A percentile compares a stretch with the other conserved stretches of the same genome.
Evolutionary conservation across 2,797 vertebrate genomes (phyloP).

Genomic region (Pagetopsis macropterus): DNA sequence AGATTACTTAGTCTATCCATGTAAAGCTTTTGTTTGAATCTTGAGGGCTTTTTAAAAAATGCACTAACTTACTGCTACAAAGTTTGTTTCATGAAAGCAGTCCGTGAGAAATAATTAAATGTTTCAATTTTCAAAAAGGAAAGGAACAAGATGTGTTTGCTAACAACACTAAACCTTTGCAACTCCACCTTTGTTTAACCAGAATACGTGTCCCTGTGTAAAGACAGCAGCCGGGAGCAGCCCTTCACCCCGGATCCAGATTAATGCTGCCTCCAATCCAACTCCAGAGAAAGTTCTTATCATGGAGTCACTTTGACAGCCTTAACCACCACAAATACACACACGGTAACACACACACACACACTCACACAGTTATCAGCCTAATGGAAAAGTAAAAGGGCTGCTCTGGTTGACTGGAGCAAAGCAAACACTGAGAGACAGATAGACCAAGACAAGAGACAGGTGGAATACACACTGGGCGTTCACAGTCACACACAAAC

Average conservation of each 20-base stretch:
- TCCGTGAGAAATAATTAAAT: conserved; percentile 14
- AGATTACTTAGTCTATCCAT: conserved; percentile 4
- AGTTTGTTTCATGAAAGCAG: conserved; percentile 17
- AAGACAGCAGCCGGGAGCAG: conserved; percentile 28
- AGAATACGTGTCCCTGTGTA: conserved; percentile 44
- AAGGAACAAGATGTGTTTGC: not conserved
- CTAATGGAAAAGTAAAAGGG: conserved; percentile 76
- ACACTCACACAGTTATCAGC: conserved; percentile 57
- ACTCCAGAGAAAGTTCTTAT: conserved; percentile 62
- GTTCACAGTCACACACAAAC: conserved; percentile 56
- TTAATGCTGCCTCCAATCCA: conserved; percentile 41
- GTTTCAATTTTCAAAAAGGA: not conserved
- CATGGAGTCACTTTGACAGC: conserved; percentile 51
- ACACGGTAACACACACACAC: conserved; percentile 18
- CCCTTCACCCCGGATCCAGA: conserved; percentile 24
- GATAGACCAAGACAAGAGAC: conserved; percentile 61
- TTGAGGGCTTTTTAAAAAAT: not conserved
- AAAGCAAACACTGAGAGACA: conserved; percentile 67
- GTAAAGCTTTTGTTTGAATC: not conserved
- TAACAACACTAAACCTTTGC: conserved; percentile 37
- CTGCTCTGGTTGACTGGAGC: conserved; percentile 66
- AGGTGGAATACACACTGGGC: conserved; percentile 67
- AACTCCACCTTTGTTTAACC: conserved; percentile 42
- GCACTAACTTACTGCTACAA: conserved; percentile 2
- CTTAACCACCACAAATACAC: conserved; percentile 36